Evolutionary conservation across 2,797 vertebrate genomes (phyloP).

Genomic region (Tadarida brasiliensis): DNA sequence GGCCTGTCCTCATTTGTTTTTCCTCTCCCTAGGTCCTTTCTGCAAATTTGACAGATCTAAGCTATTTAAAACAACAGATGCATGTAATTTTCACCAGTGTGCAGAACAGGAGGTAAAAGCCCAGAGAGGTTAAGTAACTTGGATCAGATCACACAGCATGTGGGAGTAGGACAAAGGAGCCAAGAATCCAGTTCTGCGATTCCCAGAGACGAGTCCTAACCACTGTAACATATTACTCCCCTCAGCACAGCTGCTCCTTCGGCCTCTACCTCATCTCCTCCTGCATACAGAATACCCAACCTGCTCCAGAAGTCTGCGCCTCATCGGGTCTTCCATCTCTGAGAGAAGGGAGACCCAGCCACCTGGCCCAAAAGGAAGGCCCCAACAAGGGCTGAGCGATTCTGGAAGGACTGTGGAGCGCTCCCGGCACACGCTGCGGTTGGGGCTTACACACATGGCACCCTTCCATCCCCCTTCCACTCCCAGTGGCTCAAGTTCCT

Average conservation of each 20-base stretch:
- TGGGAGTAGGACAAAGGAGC: not conserved
- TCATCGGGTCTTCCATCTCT: not conserved
- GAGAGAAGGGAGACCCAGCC: conserved; percentile 68
- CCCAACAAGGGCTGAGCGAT: not conserved
- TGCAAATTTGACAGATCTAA: not conserved
- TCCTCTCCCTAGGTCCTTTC: not conserved
- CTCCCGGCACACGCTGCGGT: not conserved
- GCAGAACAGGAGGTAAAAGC: not conserved
- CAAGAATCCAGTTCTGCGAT: not conserved
- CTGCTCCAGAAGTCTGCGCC: conserved; percentile 43
- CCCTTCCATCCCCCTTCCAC: not conserved
- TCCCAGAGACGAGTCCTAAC: not conserved
- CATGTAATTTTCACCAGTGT: not conserved
- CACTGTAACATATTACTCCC: not conserved
- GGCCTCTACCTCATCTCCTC: not conserved
- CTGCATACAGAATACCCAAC: not conserved
- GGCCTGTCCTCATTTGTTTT: not conserved
- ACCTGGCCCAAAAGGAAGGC: not conserved
- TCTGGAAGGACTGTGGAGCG: conserved; percentile 18
- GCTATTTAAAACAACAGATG: not conserved
- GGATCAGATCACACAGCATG: not conserved
- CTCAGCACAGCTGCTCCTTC: not conserved
- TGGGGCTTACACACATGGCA: not conserved
- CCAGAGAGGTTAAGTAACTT: conserved; percentile 5
- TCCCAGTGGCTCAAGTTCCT: conserved; percentile 36